Conservation (phyloP, 2,797 vertebrate species). For the Knipowitschia caucasica region DNA sequence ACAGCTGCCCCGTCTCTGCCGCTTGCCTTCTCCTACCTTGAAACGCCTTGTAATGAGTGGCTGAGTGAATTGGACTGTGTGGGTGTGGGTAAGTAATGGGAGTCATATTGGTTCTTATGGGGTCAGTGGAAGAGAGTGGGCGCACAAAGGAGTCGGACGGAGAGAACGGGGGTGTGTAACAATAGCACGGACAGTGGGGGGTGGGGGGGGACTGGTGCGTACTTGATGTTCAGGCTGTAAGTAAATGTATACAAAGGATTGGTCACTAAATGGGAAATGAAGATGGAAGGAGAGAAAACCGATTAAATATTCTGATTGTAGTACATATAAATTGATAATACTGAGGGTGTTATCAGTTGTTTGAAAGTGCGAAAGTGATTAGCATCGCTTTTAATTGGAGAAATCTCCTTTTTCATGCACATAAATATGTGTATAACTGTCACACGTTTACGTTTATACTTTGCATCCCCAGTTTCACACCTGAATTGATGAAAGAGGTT, state of each 20-base stretch:
- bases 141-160: conserved; percentile 21
- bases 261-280: too few relatives aligned
- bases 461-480: too few relatives aligned
- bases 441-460: too few relatives aligned
- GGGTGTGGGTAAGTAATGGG: conserved; percentile 43
- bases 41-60: conserved; percentile 50
- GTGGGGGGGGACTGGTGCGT: neutral
- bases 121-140: conserved; percentile 36
- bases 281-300: too few relatives aligned
- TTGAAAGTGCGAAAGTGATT: too few relatives aligned
- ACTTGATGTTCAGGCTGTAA: neutral
- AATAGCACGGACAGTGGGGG: neutral
- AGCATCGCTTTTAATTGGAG: too few relatives aligned
- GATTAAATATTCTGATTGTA: too few relatives aligned
- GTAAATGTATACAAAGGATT: neutral
- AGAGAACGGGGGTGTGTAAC: neutral
- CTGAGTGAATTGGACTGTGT: conserved; percentile 28
- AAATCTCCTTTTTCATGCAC: too few relatives aligned
- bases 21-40: conserved; percentile 22
- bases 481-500: too few relatives aligned
- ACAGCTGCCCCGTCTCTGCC: conserved; percentile 27
- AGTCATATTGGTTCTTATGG: conserved; percentile 35
- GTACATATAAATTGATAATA: too few relatives aligned
- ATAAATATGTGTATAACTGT: too few relatives aligned
- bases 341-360: too few relatives aligned